Evolutionary conservation across 2,888 invertebrate species (phyloP).

Genomic region (Idaea straminata): DNA sequence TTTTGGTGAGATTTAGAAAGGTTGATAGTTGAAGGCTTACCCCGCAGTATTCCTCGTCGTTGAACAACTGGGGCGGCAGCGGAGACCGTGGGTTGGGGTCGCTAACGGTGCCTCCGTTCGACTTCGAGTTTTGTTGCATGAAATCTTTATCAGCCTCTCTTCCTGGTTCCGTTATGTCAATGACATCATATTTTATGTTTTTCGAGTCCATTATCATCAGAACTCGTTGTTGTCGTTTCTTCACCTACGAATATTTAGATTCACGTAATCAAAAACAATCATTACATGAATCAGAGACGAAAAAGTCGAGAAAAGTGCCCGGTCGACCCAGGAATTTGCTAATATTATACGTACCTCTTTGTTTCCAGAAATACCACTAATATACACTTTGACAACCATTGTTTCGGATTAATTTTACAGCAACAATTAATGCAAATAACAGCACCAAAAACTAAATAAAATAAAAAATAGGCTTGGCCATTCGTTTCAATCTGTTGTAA

Average conservation of each 20-base stretch:
- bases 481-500: constrained; percentile 60
- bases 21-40: constrained; percentile 73
- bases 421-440: constrained; percentile 52
- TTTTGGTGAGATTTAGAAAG: background rate
- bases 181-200: constrained; percentile 91
- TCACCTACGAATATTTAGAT: constrained; percentile 84
- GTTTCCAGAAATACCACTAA: constrained; percentile 95
- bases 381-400: constrained; percentile 95
- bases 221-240: constrained; percentile 96
- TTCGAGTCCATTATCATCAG: constrained; percentile 96
- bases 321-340: constrained; percentile 63
- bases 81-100: constrained; percentile 88
- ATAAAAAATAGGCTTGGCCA: constrained; percentile 77
- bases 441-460: constrained; percentile 51
- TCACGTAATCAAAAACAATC: constrained; percentile 67
- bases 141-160: constrained; percentile 93
- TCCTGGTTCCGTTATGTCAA: constrained; percentile 97
- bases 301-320: constrained; percentile 60
- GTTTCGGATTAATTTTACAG: constrained; percentile 45
- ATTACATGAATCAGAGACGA: constrained; percentile 63
- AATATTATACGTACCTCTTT: constrained; percentile 89
- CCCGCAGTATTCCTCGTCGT: constrained; percentile 95
- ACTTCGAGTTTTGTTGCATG: constrained; percentile 93
- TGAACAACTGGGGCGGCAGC: constrained; percentile 96
- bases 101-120: constrained; percentile 86